Percentiles rank a stretch among this genome's conserved stretches.
These are phyloP conservation scores for Oscheius sp. DNA, from an alignment of 1,140 invertebrate genomes.

Conservation along the genomic window DNA sequence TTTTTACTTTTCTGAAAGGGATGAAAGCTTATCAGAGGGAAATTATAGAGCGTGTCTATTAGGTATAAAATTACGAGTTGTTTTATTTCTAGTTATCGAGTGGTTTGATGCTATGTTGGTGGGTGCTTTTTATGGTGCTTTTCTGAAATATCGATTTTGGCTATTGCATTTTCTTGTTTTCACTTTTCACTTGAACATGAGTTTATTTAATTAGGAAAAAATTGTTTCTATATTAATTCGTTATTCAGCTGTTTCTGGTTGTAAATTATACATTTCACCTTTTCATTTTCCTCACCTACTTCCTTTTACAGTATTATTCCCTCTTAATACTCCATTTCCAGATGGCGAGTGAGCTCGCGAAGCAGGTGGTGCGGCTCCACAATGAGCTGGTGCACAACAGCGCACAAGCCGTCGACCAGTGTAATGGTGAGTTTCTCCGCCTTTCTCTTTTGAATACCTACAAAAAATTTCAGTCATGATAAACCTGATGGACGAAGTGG, in stretches of 20 bases:
- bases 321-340: not conserved
- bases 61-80: too few relatives aligned
- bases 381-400: not conserved
- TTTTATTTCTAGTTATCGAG: too few relatives aligned
- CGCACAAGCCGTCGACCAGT: not conserved
- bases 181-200: not conserved
- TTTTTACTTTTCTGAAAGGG: too few relatives aligned
- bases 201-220: not conserved
- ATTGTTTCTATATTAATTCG: too few relatives aligned
- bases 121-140: too few relatives aligned
- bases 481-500: not conserved
- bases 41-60: too few relatives aligned
- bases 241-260: not conserved
- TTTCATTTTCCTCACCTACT: too few relatives aligned
- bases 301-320: too few relatives aligned
- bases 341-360: not conserved
- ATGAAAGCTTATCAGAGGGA: too few relatives aligned
- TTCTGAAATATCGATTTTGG: too few relatives aligned
- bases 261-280: not conserved
- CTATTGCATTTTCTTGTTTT: not conserved
- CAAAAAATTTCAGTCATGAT: not conserved
- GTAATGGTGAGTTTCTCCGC: conserved; percentile 4
- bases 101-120: too few relatives aligned
- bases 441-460: not conserved
- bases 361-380: not conserved